Evolutionary conservation across 2,888 invertebrate genomes (phyloP).

Genomic region (Prosapia bicincta): DNA sequence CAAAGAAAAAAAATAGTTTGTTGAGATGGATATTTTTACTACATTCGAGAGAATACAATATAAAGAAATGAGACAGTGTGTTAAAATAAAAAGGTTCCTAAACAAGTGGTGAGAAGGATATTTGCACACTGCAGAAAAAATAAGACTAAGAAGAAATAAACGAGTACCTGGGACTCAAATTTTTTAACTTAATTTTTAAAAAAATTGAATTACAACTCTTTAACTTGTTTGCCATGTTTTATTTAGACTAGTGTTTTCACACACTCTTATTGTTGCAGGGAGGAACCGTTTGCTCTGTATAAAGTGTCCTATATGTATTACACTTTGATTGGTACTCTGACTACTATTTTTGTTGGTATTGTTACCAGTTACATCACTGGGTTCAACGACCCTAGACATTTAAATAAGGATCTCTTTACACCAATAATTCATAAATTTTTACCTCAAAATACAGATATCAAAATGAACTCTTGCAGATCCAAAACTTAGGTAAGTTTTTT

Average conservation of each 20-base stretch:
- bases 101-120: too few species aligned
- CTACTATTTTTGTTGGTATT: constrained; percentile 61
- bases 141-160: neutral
- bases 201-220: too few species aligned
- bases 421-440: constrained; percentile 54
- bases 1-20: too few species aligned
- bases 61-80: too few species aligned
- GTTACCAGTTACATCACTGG: constrained; percentile 66
- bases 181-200: too few species aligned
- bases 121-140: too few species aligned
- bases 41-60: too few species aligned
- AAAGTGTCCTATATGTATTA: constrained; percentile 75
- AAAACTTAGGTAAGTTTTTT: neutral
- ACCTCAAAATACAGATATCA: constrained; percentile 7
- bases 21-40: too few species aligned
- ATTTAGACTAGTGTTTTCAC: too few species aligned
- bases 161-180: neutral
- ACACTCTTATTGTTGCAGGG: constrained; percentile 17
- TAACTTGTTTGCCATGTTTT: too few species aligned
- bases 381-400: constrained; percentile 53
- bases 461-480: neutral
- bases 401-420: constrained; percentile 61
- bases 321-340: constrained; percentile 65
- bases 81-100: too few species aligned
- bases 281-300: constrained; percentile 51